Conservation (phyloP, 2,888 invertebrate species). For the Hipparchia semele region DNA sequence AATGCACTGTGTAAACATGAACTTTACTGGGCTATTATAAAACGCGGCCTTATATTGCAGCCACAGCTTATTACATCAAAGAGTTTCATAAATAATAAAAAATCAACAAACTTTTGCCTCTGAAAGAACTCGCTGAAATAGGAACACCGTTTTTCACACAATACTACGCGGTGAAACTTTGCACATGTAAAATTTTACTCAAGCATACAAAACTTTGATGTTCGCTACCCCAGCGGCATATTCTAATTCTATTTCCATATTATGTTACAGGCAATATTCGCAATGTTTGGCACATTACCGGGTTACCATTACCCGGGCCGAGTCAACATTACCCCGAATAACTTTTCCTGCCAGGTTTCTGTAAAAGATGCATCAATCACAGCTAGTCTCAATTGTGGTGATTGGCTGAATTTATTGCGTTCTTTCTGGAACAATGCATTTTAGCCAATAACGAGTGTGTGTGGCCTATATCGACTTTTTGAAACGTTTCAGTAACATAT, state of each 20-base stretch:
- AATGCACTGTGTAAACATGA: too few species aligned
- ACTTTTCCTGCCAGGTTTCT: too few species aligned
- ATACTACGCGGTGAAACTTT: slow-evolving; percentile 6
- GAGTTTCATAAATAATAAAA: background rate
- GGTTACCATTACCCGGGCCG: background rate
- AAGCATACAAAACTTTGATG: slow-evolving; percentile 32
- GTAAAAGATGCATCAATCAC: too few species aligned
- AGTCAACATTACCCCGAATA: background rate
- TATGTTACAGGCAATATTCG: background rate
- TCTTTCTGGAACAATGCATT: too few species aligned
- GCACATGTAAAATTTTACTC: slow-evolving; percentile 20
- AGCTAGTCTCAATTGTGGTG: too few species aligned
- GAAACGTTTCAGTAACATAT: too few species aligned
- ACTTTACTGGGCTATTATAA: too few species aligned
- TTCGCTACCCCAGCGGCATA: slow-evolving; percentile 28
- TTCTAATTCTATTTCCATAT: slow-evolving; percentile 38
- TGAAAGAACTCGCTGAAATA: background rate
- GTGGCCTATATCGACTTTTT: too few species aligned
- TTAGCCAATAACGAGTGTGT: too few species aligned
- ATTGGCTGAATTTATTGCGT: too few species aligned
- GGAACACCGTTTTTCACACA: slow-evolving; percentile 8
- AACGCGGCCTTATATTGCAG: too few species aligned
- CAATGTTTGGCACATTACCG: too few species aligned
- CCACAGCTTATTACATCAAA: background rate
- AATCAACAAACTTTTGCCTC: slow-evolving; percentile 11